Base-by-base conservation (phyloP, 2,888 invertebrate species). In the Lacanobia oleracea region DNA sequence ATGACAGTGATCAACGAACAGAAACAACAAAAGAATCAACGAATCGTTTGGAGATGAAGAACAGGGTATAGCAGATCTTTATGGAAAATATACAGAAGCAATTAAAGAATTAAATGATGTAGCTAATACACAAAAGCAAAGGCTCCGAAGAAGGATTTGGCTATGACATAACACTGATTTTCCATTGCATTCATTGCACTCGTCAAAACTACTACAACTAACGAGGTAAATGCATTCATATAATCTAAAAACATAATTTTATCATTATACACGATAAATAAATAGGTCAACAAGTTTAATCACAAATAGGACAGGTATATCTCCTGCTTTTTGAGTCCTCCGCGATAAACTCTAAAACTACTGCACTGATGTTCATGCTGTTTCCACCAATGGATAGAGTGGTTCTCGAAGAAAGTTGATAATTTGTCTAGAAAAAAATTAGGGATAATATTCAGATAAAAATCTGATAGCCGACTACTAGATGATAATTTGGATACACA, bases 301-400 rank as follows among this genome's bases (percentile, higher is more conserved):
- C 51, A 56, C 21, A 79, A 79, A 81, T 67, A 71, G 71, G 81
- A 66, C 71, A 71, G 77, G 54, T 23, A 71, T 56, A 43, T 62
- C 56, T 33, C 40, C 48, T 23, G 37, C n/a, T 21, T 53, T 62
- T 60, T n/a, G n/a, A n/a, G n/a, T n/a, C n/a, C n/a, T n/a, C n/a
- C n/a, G n/a, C n/a, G n/a, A n/a, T n/a, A n/a, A n/a, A n/a, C n/a
- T n/a, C n/a, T n/a, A n/a, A n/a, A n/a, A n/a, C n/a, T n/a, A n/a
- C n/a, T n/a, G n/a, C n/a, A n/a, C n/a, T n/a, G n/a, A n/a, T n/a
- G n/a, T n/a, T n/a, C n/a, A n/a, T n/a, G n/a, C n/a, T n/a, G n/a
- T n/a, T n/a, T n/a, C n/a, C n/a, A n/a, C n/a, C n/a, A n/a, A n/a
- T n/a, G n/a, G n/a, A n/a, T n/a, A n/a, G n/a, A n/a, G n/a, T n/a